Percentiles rank a stretch among this genome's conserved stretches.
Evolutionary conservation across 2,113 vertebrate species (phyloP).

Genomic region (Equus przewalskii): DNA sequence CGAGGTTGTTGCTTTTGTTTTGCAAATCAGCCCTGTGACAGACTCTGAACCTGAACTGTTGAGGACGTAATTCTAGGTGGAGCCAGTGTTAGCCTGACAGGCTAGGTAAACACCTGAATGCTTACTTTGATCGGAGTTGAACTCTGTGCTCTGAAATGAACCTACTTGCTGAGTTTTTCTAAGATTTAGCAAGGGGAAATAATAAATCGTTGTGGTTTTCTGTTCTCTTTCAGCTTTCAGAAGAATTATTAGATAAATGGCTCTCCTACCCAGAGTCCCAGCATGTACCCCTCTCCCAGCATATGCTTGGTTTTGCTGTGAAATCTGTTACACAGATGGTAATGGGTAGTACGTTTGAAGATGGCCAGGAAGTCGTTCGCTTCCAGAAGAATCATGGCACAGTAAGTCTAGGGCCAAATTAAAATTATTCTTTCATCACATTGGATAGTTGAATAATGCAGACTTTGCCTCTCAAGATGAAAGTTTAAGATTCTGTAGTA

Average conservation of each 20-base stretch:
- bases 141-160: not conserved
- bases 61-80: not conserved
- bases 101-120: not conserved
- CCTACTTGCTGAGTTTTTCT: constrained; percentile 12
- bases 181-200: not conserved
- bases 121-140: not conserved
- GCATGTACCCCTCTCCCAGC: constrained; percentile 95
- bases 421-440: not conserved
- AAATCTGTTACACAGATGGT: constrained; percentile 95
- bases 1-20: constrained; percentile 35
- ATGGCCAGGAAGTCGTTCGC: constrained; percentile 92
- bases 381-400: constrained; percentile 96
- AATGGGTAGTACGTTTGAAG: constrained; percentile 93
- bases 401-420: constrained; percentile 86
- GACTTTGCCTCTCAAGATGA: constrained; percentile 8
- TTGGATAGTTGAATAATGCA: not conserved
- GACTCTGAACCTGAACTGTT: not conserved
- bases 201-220: constrained; percentile 49
- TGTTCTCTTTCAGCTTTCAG: constrained; percentile 91
- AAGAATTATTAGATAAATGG: constrained; percentile 96
- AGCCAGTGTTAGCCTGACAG: not conserved
- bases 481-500: not conserved
- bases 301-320: constrained; percentile 96
- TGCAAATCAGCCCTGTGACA: not conserved
- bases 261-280: constrained; percentile 93